Percentiles rank a stretch among this genome's conserved stretches.
Evolutionary conservation across 1,140 invertebrate genomes (phyloP).

Genomic region (Drusus annulatus): DNA sequence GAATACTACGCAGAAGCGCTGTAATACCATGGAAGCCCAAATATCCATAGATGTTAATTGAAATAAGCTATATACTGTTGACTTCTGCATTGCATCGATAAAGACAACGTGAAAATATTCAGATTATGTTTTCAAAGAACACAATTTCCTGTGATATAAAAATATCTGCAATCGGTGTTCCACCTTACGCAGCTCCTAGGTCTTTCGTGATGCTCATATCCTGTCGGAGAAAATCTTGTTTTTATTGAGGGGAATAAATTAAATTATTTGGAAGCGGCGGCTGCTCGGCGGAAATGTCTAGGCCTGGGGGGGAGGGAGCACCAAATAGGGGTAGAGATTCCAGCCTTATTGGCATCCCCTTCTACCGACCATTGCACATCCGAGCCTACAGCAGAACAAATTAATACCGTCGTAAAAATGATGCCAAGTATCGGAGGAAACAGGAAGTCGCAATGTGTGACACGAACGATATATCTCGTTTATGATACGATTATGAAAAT

Average conservation of each 20-base stretch:
- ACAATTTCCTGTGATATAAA: not conserved
- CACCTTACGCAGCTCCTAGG: no score
- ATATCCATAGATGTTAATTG: no score
- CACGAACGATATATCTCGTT: not conserved
- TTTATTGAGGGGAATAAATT: conserved; percentile 52
- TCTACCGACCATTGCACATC: no score
- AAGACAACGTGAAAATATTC: no score
- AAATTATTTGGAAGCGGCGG: conserved; percentile 48
- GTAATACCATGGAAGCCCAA: no score
- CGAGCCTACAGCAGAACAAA: not conserved
- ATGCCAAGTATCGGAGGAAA: conserved; percentile 11
- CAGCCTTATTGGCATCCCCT: no score
- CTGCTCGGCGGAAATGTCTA: conserved; percentile 15
- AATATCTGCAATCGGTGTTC: not conserved
- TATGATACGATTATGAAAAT: not conserved
- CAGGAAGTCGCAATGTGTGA: not conserved
- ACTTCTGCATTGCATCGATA: no score
- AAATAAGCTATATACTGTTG: no score
- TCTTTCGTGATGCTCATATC: conserved; percentile 2
- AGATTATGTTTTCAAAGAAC: no score
- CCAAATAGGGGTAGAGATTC: no score
- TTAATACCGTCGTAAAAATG: not conserved
- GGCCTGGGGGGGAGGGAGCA: not conserved
- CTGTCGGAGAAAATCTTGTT: conserved; percentile 27
- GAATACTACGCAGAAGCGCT: no score